phyloP scores from a whole-genome alignment of 37 sponge, comb jelly and placozoan species.

The Chondrilla cf. caribensis region DNA sequence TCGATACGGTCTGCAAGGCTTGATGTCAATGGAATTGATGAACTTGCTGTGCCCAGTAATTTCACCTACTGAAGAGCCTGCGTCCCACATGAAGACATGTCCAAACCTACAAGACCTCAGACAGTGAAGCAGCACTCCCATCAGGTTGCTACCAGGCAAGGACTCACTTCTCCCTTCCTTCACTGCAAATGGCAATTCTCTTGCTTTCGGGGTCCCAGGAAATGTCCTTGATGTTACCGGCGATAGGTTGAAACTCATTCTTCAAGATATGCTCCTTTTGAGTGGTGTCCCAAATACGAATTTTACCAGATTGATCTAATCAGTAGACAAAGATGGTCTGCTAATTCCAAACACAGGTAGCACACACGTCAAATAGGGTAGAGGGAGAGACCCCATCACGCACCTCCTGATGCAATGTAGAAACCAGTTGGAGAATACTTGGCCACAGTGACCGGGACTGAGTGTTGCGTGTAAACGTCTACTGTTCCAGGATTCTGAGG shows the following conservation, averaged over 20 bases:
- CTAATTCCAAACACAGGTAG: neutral
- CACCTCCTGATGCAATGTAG: conserved; percentile 96
- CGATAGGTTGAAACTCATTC: conserved; percentile 80
- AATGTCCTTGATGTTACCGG: conserved; percentile 92
- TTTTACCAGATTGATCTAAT: conserved; percentile 81
- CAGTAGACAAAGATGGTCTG: neutral
- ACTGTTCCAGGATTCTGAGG: conserved; percentile 75
- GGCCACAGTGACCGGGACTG: conserved; percentile 85
- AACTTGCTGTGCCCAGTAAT: conserved; percentile 82
- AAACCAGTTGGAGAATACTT: conserved; percentile 91
- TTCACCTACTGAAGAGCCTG: conserved; percentile 84
- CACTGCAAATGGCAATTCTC: conserved; percentile 90
- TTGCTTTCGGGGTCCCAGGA: conserved; percentile 95
- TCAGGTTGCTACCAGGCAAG: no score
- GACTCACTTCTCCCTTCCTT: conserved; percentile 86
- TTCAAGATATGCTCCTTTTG: conserved; percentile 93
- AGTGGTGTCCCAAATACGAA: conserved; percentile 99
- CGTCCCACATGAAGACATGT: conserved; percentile 95
- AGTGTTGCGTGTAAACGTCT: conserved; percentile 89
- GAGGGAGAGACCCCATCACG: no score
- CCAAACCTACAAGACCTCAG: conserved; percentile 49
- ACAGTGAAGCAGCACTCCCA: neutral
- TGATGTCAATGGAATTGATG: conserved; percentile 80
- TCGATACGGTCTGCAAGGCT: conserved; percentile 82
- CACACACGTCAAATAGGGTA: neutral